Conservation (phyloP, 2,888 invertebrate species). For the Macaria notata region DNA sequence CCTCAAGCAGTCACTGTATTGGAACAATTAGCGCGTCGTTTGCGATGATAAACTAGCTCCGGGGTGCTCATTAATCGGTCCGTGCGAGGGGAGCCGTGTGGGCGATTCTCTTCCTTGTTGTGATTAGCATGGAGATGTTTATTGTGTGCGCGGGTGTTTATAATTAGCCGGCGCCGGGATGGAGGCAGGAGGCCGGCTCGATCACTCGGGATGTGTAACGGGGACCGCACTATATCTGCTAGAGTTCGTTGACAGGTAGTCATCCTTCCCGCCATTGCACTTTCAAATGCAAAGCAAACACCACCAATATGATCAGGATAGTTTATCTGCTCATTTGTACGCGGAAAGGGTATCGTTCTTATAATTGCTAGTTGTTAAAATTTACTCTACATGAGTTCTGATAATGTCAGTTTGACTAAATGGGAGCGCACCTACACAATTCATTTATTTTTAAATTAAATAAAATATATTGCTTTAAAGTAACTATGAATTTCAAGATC, state of each 20-base stretch:
- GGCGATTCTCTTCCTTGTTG: conserved; percentile 57
- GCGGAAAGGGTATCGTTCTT: too few relatives aligned
- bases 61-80: conserved; percentile 48
- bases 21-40: conserved; percentile 50
- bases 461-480: too few relatives aligned
- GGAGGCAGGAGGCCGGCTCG: conserved; percentile 78
- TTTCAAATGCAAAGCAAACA: too few relatives aligned
- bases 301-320: too few relatives aligned
- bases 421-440: too few relatives aligned
- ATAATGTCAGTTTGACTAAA: too few relatives aligned
- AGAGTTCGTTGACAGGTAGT: conserved; percentile 71
- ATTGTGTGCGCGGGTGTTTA: conserved; percentile 58
- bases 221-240: conserved; percentile 70
- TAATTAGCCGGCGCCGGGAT: conserved; percentile 71
- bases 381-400: too few relatives aligned
- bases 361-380: too few relatives aligned
- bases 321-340: too few relatives aligned
- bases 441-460: too few relatives aligned
- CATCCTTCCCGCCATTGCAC: conserved; percentile 33
- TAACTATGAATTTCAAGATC: too few relatives aligned
- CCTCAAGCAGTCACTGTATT: conserved; percentile 46
- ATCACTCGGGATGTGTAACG: conserved; percentile 75
- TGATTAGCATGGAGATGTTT: conserved; percentile 59
- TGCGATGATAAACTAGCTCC: conserved; percentile 46
- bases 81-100: conserved; percentile 37